These are phyloP conservation scores for Potamarius usumacintae DNA, from an alignment of 2,113 vertebrate species.

Conservation along the genomic window DNA sequence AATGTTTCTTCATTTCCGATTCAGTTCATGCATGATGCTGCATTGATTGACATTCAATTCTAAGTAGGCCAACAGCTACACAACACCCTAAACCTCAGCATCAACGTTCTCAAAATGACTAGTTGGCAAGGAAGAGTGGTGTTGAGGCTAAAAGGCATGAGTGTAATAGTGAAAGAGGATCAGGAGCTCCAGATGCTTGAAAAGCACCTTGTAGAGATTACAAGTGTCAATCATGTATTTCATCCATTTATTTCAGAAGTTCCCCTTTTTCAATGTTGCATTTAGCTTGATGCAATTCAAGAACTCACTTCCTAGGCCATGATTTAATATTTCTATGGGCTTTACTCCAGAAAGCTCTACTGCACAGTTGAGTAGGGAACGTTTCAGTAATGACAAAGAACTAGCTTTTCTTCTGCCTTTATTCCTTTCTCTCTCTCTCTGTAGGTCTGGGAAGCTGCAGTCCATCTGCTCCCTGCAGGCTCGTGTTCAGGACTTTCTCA, in stretches of 20 bases:
- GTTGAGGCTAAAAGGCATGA: not conserved
- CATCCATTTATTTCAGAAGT: not conserved
- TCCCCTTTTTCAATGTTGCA: slow-evolving; percentile 9
- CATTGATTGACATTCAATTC: not conserved
- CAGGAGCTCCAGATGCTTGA: slow-evolving; percentile 1
- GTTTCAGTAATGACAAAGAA: not conserved
- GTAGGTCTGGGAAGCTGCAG: slow-evolving; percentile 40
- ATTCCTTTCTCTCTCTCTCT: slow-evolving; percentile 16
- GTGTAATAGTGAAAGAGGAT: not conserved
- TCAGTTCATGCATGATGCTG: not conserved
- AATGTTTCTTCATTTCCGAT: not conserved
- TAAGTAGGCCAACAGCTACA: not conserved
- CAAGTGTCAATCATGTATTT: slow-evolving; percentile 28
- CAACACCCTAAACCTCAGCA: not conserved
- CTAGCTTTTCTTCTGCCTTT: not conserved
- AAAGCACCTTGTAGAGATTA: not conserved
- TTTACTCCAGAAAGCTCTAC: not conserved
- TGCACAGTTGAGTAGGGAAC: not conserved
- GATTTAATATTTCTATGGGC: slow-evolving; percentile 1
- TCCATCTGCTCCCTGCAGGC: slow-evolving; percentile 52
- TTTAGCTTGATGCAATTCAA: slow-evolving; percentile 19
- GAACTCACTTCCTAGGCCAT: not conserved
- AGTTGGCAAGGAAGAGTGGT: not conserved
- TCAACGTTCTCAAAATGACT: not conserved
- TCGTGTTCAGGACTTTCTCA: slow-evolving; percentile 57